Base-by-base conservation (phyloP, 2,888 invertebrate species). In the Pristionchus japonicus region DNA sequence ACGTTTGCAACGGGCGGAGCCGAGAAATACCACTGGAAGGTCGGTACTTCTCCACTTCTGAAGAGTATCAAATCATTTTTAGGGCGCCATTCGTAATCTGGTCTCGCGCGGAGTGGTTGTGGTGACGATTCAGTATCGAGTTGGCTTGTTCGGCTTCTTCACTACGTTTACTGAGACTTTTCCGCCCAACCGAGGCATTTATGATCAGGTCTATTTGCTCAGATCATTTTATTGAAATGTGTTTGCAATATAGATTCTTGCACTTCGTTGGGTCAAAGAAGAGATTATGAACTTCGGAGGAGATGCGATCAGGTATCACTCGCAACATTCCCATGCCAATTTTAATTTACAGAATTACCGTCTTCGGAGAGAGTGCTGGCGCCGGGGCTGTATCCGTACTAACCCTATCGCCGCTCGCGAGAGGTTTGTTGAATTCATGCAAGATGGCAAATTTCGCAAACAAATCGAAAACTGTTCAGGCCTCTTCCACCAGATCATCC, bases 311-410 rank as follows among this genome's bases (percentile, higher is more conserved):
- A 49, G 37, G 83, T 43, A 20, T 11, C 4, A 13, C 67, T 17
- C 2, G 9, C 40, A 6, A 31, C 17, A 20, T 20, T 37, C 3
- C 9, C 23, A 6, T 37, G 34, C 17, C 4, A 3, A 27, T 31
- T 7, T 64, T 64, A 27, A 27, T 27, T 70, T 23, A 23, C 52
- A 83, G 83, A 40, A 57, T 83, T 2, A 83, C 83, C 6, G 6
- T 83, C 31, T 83, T 83, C 37, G 83, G 83, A 2, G 34, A 83
- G 83, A 83, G 83, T 20, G 83, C 83, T 3, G 83, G 83, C 13
- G 49, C 52, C 1, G 34, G 4, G 1, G 27, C 83, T 4, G 83
- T 83, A 7, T 83, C 83, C 31, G 57, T 15, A 3, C 57, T 83
- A 23, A 31, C 83, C 3, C 37, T 83, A 3, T 52, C 52, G 17